phyloP scores from a whole-genome alignment of 2,113 vertebrate species.

The Nerophis ophidion region DNA sequence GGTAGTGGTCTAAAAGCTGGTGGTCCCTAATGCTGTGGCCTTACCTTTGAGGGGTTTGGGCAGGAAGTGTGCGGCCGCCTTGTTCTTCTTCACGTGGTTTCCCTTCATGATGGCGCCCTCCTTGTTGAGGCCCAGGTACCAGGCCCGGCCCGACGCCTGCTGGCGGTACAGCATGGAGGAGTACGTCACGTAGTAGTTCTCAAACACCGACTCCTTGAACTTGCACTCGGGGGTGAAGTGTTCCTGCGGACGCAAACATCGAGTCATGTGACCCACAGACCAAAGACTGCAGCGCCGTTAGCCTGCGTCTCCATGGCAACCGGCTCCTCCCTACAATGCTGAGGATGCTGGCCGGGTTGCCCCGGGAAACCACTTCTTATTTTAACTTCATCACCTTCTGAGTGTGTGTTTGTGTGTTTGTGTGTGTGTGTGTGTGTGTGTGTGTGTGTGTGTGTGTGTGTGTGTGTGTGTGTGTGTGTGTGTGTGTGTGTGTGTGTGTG shows the following conservation, averaged over 20 bases:
- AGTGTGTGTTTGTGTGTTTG: too few relatives aligned
- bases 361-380: constrained; percentile 14
- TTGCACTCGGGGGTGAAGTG: constrained; percentile 98
- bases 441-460: constrained; percentile 15
- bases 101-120: constrained; percentile 98
- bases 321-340: constrained; percentile 59
- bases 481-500: constrained; percentile 7
- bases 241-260: constrained; percentile 71
- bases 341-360: constrained; percentile 42
- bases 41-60: constrained; percentile 98
- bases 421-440: constrained; percentile 1
- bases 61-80: constrained; percentile 95
- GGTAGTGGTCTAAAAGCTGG: too few relatives aligned
- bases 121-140: constrained; percentile 98
- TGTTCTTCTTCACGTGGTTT: constrained; percentile 98
- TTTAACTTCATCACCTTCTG: too few relatives aligned
- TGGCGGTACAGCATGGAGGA: constrained; percentile 98
- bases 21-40: not conserved
- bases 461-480: constrained; percentile 13
- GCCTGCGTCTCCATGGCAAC: constrained; percentile 62
- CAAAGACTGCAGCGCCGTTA: constrained; percentile 53
- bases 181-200: constrained; percentile 99
- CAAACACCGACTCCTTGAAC: constrained; percentile 99
- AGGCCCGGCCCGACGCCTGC: constrained; percentile 91
- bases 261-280: not conserved